Evolutionary conservation across 2,797 vertebrate species (phyloP), one percentile per base, ranked within the genome.

Genomic region (Acipenser ruthenus): DNA sequence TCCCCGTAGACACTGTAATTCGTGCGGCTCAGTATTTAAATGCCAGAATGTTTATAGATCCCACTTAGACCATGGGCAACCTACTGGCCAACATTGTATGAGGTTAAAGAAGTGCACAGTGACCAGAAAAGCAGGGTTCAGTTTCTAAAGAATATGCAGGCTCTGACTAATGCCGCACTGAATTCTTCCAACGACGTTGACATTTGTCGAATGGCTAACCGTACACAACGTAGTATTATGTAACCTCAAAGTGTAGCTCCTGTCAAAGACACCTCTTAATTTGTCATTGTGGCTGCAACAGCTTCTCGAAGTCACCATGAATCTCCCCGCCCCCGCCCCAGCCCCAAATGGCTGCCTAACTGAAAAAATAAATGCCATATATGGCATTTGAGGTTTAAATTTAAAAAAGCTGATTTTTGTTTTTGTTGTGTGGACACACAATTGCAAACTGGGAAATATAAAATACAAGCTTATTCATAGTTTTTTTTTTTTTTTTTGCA

Each of bases 121-220:
- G 52, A n/a, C 52, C 52, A 55, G 52, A 55, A 55, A 10, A 55
- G 52, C 52, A 55, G 52, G 52, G 52, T 55, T 55, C 52, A 6
- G 52, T 55, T 55, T 55, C 52, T 5, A 9, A 55, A 55, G n/a
- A 55, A 55, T 55, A 8, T 3, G n/a, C 52, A 55, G 9, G 2
- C 52, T 55, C 52, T 55, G 52, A 55, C 52, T 55, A 55, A 55
- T 55, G 52, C 52, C 9, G 52, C 52, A 55, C 52, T 55, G 52
- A 55, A 55, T 55, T 8, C n/a, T 55, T 55, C 52, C 52, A 55
- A 55, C 52, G n/a, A 55, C 52, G n/a, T 6, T 55, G 52, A 55
- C 52, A 55, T 55, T 55, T 55, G 52, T 55, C 6, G n/a, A 55
- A 55, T 5, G 4, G 52, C 52, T 55, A 55, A 55, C 52, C 52